Base-by-base conservation (phyloP, 2,888 invertebrate species). In the Macrosoma leucophasiata region DNA sequence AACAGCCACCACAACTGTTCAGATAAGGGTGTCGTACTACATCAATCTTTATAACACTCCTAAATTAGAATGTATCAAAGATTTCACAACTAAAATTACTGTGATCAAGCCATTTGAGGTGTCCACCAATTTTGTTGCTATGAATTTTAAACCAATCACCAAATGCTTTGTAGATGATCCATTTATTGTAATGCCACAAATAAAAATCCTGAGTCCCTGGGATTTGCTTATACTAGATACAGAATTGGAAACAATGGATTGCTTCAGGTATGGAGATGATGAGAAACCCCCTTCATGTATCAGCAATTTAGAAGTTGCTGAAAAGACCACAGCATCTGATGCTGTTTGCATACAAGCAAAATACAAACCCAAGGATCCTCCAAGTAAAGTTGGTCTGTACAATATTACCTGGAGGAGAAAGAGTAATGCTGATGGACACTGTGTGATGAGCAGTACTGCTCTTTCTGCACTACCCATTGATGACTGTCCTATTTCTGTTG, bases 71-170 rank as follows among this genome's bases (percentile, higher is more conserved):
- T 87, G 89, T 63, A 76, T 82, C 24, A 89, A 87, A 59, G 89
- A 89, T 48, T 86, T 88, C 46, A 75, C 70, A 11, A 84, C 90
- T 28, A 84, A 85, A 49, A 76, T 91, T 34, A 78, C 88, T 40
- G 88, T 91, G 4, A 87, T 89, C 3, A 90, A 91, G 61, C 91
- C 91, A 9, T 91, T 92, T 68, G 90, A 91, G 55, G 85, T 91
- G 1, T 70, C 84, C 2, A 88, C 90, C 5, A 87, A 87, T 58
- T 91, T 88, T 75, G 85, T 88, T 41, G 87, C 90, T 4, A 82
- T 86, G 60, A 84, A 88, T 43, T 90, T 91, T 55, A 89, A 89
- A 58, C 85, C 88, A 12, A 76, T 90, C 39, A 74, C 85, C 2
- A 90, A 89, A 58, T 89, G 90, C 50, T 91, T 89, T 64, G 84